Evolutionary conservation across 2,113 vertebrate species (phyloP).

Genomic region (Oncorhynchus tshawytscha): DNA sequence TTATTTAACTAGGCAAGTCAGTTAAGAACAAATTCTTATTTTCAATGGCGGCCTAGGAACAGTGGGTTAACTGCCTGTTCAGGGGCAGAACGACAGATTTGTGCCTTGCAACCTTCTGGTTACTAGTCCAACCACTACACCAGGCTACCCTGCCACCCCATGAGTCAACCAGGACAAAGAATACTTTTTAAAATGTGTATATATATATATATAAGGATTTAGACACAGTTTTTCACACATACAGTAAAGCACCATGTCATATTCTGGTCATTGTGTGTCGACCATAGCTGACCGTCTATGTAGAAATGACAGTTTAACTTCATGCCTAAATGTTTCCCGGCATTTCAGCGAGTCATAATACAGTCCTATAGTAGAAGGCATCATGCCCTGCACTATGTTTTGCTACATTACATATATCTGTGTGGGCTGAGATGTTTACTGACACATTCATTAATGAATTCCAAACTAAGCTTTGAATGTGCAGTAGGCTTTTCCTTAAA

Average conservation of each 20-base stretch:
- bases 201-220: neutral
- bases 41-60: no score
- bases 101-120: no score
- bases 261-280: neutral
- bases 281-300: no score
- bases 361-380: neutral
- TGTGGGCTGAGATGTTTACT: constrained; percentile 27
- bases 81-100: no score
- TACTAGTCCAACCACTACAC: no score
- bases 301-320: neutral
- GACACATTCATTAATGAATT: constrained; percentile 50
- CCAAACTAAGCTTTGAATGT: constrained; percentile 49
- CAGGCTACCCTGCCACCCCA: no score
- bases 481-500: constrained; percentile 1
- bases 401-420: neutral
- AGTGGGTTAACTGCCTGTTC: no score
- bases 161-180: constrained; percentile 34
- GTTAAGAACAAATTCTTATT: no score
- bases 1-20: no score
- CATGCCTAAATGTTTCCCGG: neutral
- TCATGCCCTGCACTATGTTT: neutral
- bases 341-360: neutral
- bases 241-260: neutral
- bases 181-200: no score
- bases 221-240: no score